Conservation (phyloP, 2,888 invertebrate species). For the Spodoptera picta region DNA sequence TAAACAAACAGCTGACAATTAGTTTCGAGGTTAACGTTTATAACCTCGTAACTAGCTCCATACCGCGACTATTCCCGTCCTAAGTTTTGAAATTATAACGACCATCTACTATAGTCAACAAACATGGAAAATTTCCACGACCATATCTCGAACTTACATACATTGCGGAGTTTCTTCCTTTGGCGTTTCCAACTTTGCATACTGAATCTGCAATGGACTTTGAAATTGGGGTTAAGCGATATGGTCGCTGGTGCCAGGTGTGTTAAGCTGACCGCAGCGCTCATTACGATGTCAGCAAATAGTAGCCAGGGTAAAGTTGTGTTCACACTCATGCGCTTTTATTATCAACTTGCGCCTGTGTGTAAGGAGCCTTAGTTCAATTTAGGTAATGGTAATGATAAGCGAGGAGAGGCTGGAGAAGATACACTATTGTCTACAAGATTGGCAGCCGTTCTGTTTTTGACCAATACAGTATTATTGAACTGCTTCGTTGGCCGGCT, state of each 20-base stretch:
- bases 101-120: conserved; percentile 31
- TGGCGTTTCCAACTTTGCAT: too few relatives aligned
- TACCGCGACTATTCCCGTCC: conserved; percentile 49
- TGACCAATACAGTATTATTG: too few relatives aligned
- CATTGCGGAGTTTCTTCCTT: conserved; percentile 9
- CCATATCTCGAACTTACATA: background rate
- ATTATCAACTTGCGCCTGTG: too few relatives aligned
- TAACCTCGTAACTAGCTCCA: conserved; percentile 59
- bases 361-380: too few relatives aligned
- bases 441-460: too few relatives aligned
- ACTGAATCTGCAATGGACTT: conserved; percentile 17
- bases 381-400: too few relatives aligned
- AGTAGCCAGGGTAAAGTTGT: conserved; percentile 37
- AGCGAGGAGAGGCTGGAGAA: too few relatives aligned
- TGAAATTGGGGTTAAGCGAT: background rate
- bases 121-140: background rate
- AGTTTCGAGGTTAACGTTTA: conserved; percentile 50
- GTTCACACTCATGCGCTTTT: background rate
- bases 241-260: background rate
- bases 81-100: conserved; percentile 63
- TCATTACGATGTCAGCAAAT: conserved; percentile 55
- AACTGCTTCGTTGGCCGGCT: too few relatives aligned
- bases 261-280: conserved; percentile 45
- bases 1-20: conserved; percentile 44
- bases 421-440: too few relatives aligned